phyloP scores from a whole-genome alignment of 2,888 invertebrate species.

The Volucella bombylans region DNA sequence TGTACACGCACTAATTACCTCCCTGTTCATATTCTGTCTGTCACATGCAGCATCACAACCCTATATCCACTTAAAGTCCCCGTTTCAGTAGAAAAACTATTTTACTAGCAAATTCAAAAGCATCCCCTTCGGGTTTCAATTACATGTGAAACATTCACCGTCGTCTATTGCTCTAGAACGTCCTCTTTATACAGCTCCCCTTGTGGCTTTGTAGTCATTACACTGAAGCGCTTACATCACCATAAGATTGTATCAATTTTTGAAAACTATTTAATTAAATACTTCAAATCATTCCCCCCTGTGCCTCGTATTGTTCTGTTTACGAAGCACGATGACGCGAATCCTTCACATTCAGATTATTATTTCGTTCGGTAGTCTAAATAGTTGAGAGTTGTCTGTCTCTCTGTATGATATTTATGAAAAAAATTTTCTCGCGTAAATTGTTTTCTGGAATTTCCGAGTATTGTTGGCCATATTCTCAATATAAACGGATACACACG shows the following conservation, averaged over 20 bases:
- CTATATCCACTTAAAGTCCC: not conserved
- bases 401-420: constrained; percentile 23
- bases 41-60: constrained; percentile 18
- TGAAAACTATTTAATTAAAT: constrained; percentile 64
- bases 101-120: constrained; percentile 31
- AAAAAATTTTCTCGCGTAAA: constrained; percentile 49
- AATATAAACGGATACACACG: too few relatives aligned
- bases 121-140: constrained; percentile 18
- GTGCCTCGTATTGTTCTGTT: not conserved
- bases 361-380: constrained; percentile 3
- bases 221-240: constrained; percentile 15
- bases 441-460: constrained; percentile 8
- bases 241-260: constrained; percentile 48
- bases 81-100: constrained; percentile 31
- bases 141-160: not conserved
- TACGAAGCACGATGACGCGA: not conserved
- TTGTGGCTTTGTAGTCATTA: constrained; percentile 21
- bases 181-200: not conserved
- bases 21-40: constrained; percentile 51
- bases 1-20: constrained; percentile 51
- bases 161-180: not conserved
- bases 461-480: not conserved
- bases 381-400: constrained; percentile 33
- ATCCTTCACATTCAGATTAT: constrained; percentile 15
- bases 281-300: constrained; percentile 22